Base-by-base conservation (phyloP, 37 sponge, comb jelly and placozoan genomes). In the Petrosia ficiformis region DNA sequence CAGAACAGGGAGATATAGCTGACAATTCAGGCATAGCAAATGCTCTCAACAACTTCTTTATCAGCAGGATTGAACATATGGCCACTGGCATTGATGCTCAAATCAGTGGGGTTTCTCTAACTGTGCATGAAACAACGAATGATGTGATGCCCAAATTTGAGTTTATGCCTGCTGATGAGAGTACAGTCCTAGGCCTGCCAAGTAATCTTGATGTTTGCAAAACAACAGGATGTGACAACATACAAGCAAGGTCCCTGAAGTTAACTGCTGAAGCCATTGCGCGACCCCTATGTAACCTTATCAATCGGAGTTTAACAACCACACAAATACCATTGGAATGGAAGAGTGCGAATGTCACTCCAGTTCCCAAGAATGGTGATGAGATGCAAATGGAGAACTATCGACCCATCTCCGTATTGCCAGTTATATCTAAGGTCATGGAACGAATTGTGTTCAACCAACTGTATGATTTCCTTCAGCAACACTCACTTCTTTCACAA, bases 351-450 rank as follows among this genome's bases (percentile, higher is more conserved):
- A n/a, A n/a, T n/a, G n/a, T n/a, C n/a, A n/a, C n/a, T n/a, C n/a
- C n/a, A n/a, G n/a, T n/a, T n/a, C n/a, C n/a, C n/a, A n/a, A 59
- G 30, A 2, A 59, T 59, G 61, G 61, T 5, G 61, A 59, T 4
- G 61, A 4, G 61, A 59, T 21, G 57, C 61, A 59, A 59, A 59
- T 59, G 4, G 61, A 59, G 4, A 59, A 59, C 4, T 59, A 59
- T 59, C n/a, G n/a, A n/a, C n/a, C n/a, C n/a, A n/a, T n/a, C n/a
- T n/a, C n/a, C n/a, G n/a, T n/a, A n/a, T n/a, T n/a, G n/a, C n/a
- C n/a, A n/a, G n/a, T n/a, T n/a, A n/a, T n/a, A n/a, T n/a, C n/a
- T n/a, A n/a, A n/a, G n/a, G n/a, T n/a, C n/a, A n/a, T n/a, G n/a
- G n/a, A n/a, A n/a, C n/a, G n/a, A n/a, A n/a, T n/a, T n/a, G 61